Base-by-base conservation (phyloP, 1,140 invertebrate genomes). In the Caenorhabditis brenneri region DNA sequence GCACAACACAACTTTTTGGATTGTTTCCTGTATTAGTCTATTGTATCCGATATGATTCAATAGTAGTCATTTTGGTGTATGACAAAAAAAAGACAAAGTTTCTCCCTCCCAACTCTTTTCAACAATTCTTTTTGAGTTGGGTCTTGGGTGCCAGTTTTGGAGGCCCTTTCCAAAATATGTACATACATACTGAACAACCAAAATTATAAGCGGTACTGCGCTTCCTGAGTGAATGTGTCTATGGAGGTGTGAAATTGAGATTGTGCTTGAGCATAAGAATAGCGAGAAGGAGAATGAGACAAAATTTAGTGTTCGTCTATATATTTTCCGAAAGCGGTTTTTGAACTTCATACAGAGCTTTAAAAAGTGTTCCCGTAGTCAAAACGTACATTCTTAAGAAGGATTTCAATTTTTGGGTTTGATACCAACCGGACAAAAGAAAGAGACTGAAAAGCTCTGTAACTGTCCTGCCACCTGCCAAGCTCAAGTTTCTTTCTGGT, bases 211-310 rank as follows among this genome's bases (percentile, higher is more conserved):
- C 65, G 65, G 65, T 74, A 74, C 6, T 42, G 65, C 65, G 65
- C 65, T 74, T 74, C 65, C 65, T 74, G 65, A 42, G 15, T 74
- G 65, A 74, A 74, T 74, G 65, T 74, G 65, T 42, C 29, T 42
- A 74, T 42, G 15, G 65, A 74, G 65, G 65, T 74, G 65, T 74
- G 65, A 74, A 74, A 74, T 74, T 42, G 65, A 74, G 65, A 74
- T 74, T 74, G n/a, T 74, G 33, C n/a, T 42, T n/a, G n/a, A 46
- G 65, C 29, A 55, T 24, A 55, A 12, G 24, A 55, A 27, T 10
- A 55, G 27, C 22, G 24, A 55, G 22, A 27, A n/a, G 22, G 22
- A 55, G 27, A 1, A 12, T 55, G 10, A 27, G 24, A 55, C n/a
- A 51, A 7, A n/a, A n/a, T 51, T n/a, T 51, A 16, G 42, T 12